Conservation (phyloP, 1,140 invertebrate species). For the Aphaenogaster floridana region DNA sequence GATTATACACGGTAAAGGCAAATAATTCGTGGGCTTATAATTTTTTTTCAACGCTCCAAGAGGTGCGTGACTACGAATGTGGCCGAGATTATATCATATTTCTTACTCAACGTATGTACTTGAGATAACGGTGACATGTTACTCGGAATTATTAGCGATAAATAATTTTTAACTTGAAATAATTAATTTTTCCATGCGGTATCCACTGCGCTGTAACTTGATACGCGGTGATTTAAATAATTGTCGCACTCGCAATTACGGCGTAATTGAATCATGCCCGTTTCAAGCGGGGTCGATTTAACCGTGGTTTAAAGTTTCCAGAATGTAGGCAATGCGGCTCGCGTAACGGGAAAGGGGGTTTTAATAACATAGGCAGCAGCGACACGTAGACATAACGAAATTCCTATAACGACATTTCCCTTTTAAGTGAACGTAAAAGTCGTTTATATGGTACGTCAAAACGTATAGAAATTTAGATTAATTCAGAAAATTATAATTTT, state of each 20-base stretch:
- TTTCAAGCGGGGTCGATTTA: conserved; percentile 4
- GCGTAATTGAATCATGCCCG: conserved; percentile 29
- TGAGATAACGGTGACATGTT: background rate
- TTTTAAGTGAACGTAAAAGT: conserved; percentile 51
- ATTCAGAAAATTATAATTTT: conserved; percentile 45
- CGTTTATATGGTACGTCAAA: conserved; percentile 24
- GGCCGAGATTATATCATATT: background rate
- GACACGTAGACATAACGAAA: conserved; percentile 49
- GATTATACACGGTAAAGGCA: conserved; percentile 5
- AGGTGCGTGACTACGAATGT: background rate
- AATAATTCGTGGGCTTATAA: conserved; percentile 1
- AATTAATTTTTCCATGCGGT: background rate
- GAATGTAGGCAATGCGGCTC: conserved; percentile 30
- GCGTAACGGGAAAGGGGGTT: conserved; percentile 15
- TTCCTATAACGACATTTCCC: conserved; percentile 38
- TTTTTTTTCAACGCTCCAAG: background rate
- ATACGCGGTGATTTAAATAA: conserved; percentile 24
- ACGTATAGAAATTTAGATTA: conserved; percentile 44
- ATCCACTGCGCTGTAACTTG: background rate
- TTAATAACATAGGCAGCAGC: conserved; percentile 39
- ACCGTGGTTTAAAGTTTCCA: conserved; percentile 43
- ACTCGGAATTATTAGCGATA: background rate
- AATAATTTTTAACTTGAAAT: background rate
- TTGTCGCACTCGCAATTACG: background rate
- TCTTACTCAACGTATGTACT: background rate